phyloP scores from a whole-genome alignment of 2,888 invertebrate species.

The Drosophila falleni region DNA sequence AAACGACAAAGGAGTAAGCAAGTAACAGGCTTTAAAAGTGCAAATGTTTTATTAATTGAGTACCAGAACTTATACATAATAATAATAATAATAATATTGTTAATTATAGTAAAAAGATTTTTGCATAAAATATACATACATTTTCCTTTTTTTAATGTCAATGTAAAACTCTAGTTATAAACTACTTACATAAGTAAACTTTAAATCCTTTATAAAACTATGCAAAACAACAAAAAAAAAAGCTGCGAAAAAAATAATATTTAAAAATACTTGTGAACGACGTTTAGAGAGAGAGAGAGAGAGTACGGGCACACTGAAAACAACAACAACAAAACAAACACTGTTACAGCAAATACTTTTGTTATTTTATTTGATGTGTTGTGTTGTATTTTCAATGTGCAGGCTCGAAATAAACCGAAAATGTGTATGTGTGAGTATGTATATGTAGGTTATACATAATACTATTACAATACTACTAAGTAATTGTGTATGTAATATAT shows the following conservation, averaged over 20 bases:
- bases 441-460: slow-evolving; percentile 50
- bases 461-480: slow-evolving; percentile 72
- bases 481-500: slow-evolving; percentile 81
- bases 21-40: slow-evolving; percentile 67
- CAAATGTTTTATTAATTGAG: slow-evolving; percentile 67
- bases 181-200: slow-evolving; percentile 57
- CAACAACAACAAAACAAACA: slow-evolving; percentile 12
- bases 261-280: slow-evolving; percentile 19
- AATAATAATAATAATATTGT: slow-evolving; percentile 54
- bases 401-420: slow-evolving; percentile 33
- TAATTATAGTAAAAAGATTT: slow-evolving; percentile 56
- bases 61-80: slow-evolving; percentile 65
- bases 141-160: slow-evolving; percentile 75
- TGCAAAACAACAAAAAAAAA: slow-evolving; percentile 19
- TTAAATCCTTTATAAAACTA: slow-evolving; percentile 57
- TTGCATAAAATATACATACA: slow-evolving; percentile 55
- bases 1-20: slow-evolving; percentile 42
- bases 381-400: slow-evolving; percentile 33
- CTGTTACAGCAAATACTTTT: slow-evolving; percentile 27
- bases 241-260: slow-evolving; percentile 22
- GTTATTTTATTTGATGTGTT: slow-evolving; percentile 40
- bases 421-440: slow-evolving; percentile 42
- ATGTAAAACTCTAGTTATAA: slow-evolving; percentile 75
- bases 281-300: background rate
- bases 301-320: slow-evolving; percentile 19